These are phyloP conservation scores for Enteromius trimaculatus DNA, from an alignment of 2,797 vertebrate species.

Conservation along the genomic window DNA sequence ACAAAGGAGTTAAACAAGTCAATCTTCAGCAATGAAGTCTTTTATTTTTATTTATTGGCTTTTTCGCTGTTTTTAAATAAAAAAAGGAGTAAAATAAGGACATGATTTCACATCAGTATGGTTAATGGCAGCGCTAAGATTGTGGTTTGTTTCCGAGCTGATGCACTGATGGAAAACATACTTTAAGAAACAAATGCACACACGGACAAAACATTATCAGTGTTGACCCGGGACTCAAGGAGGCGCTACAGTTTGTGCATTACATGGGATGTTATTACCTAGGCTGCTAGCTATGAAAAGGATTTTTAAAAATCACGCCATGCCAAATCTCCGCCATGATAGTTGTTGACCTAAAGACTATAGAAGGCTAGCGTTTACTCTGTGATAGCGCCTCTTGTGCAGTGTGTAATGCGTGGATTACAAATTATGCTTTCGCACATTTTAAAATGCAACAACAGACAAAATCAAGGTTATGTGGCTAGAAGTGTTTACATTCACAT, in stretches of 20 bases:
- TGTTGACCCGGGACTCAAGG: not conserved
- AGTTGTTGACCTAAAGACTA: not conserved
- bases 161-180: not conserved
- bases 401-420: not conserved
- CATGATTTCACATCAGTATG: not conserved
- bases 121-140: not conserved
- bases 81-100: not conserved
- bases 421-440: not conserved
- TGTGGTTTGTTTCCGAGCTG: not conserved
- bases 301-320: not conserved
- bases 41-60: conserved; percentile 2
- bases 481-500: too few relatives aligned
- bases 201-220: not conserved
- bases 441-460: not conserved
- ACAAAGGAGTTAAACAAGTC: conserved; percentile 87
- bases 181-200: not conserved
- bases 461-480: not conserved
- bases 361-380: not conserved
- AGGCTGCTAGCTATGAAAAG: not conserved
- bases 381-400: not conserved
- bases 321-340: not conserved
- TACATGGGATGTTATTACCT: not conserved
- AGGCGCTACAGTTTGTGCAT: not conserved
- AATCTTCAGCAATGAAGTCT: conserved; percentile 76
- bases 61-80: not conserved